Evolutionary conservation across 2,113 vertebrate genomes (phyloP), one percentile per base, ranked within the genome.

Genomic region (Istiophorus platypterus): DNA sequence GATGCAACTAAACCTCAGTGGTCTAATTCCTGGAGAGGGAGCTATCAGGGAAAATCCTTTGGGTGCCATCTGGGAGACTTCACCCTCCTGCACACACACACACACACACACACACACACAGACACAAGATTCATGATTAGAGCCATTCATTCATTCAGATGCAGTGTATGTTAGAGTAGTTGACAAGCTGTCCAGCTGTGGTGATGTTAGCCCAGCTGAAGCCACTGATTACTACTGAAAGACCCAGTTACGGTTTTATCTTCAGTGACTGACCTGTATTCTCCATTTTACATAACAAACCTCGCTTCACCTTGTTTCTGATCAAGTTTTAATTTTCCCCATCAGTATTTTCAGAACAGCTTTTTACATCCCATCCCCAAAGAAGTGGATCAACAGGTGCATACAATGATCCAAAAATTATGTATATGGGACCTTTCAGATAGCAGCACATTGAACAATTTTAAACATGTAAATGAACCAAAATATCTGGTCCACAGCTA

Each of bases 1-100:
- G 83, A 83, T 88, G 83, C 89, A 84, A 90, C 81, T 91, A 92
- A 93, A 92, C 85, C 88, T n/a, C 90, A 87, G 61, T 61, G 88
- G 90, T 91, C 90, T 94, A 92, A 94, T 94, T 94, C 93, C 90
- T 92, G 86, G 87, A 93, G 86, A 91, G 91, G 80, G 62, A 89
- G 80, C 76, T 85, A 89, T 88, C 85, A 89, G 86, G 81, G 88
- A 84, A 89, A 91, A 94, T 94, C 92, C 88, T 87, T 49, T 79
- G 87, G 91, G 81, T 80, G 90, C 93, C 93, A 94, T 94, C 93
- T 94, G 93, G 91, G 89, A 91, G 85, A 89, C 85, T 85, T 88
- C 75, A 42, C 42, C 65, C 80, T 65, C 62, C 27, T 71, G n/a
- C 79, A 26, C 54, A 63, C 70, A 78, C 74, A 51, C 68, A 47